Evolutionary conservation across 2,113 vertebrate species (phyloP).

Genomic region (Bettongia penicillata): DNA sequence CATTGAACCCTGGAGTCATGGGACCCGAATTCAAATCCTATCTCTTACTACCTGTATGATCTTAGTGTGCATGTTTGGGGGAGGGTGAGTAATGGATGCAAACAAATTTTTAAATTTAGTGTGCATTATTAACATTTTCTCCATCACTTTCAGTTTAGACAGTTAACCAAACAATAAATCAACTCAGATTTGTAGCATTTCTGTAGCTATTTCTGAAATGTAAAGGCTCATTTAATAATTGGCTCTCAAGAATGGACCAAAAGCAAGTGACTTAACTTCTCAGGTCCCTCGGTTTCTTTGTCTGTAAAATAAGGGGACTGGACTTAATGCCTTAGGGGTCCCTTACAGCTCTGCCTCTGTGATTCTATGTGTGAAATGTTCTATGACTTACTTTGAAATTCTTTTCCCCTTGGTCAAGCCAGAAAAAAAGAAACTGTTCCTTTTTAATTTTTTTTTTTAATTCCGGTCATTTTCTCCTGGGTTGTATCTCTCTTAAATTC

Average conservation of each 20-base stretch:
- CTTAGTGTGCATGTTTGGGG: not conserved
- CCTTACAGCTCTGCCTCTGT: not conserved
- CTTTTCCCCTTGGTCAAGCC: not conserved
- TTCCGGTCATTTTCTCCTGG: not conserved
- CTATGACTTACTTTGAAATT: not conserved
- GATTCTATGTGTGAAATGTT: not conserved
- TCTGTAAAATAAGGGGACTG: not conserved
- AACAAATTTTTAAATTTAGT: not conserved
- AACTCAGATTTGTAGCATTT: not conserved
- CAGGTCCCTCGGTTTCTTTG: not conserved
- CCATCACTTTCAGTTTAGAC: not conserved
- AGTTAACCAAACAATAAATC: not conserved
- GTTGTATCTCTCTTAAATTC: not conserved
- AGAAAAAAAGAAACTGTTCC: not conserved
- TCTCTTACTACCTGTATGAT: not conserved
- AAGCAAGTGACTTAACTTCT: not conserved
- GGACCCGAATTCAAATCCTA: not conserved
- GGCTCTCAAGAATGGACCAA: not conserved
- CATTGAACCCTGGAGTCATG: not conserved
- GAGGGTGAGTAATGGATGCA: not conserved
- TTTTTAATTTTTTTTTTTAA: not conserved
- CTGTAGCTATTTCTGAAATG: not conserved
- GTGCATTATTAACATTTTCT: not conserved
- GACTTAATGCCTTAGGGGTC: not conserved
- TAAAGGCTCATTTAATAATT: not conserved